Conservation (phyloP, 1,140 invertebrate species). For the Amyelois transitella region DNA sequence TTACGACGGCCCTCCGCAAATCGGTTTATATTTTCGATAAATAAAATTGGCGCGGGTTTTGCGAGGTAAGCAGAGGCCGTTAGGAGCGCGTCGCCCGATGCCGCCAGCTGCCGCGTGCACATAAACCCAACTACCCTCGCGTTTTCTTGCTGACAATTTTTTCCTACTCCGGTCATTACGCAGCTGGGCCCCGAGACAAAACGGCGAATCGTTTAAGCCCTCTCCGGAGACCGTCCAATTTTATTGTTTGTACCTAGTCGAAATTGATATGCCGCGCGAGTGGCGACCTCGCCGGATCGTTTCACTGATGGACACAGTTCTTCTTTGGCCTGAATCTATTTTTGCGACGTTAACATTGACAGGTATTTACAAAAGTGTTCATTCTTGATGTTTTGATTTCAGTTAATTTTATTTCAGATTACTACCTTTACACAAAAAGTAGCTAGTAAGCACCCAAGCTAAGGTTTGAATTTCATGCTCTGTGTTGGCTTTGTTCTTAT, state of each 20-base stretch:
- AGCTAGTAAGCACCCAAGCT: too few relatives aligned
- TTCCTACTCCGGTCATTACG: conserved; percentile 70
- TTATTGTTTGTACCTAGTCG: conserved; percentile 71
- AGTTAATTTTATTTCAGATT: too few relatives aligned
- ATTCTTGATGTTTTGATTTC: neutral
- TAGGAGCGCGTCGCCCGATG: conserved; percentile 54
- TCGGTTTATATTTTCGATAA: conserved; percentile 74
- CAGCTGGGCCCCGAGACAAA: conserved; percentile 72
- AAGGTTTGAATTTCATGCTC: too few relatives aligned
- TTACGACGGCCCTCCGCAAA: conserved; percentile 68
- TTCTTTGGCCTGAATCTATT: conserved; percentile 30
- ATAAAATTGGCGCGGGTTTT: conserved; percentile 73
- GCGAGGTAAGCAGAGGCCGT: conserved; percentile 72
- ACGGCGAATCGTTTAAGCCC: conserved; percentile 74
- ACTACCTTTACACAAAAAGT: too few relatives aligned
- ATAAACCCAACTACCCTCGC: conserved; percentile 70
- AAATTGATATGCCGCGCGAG: conserved; percentile 71
- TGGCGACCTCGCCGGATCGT: conserved; percentile 33
- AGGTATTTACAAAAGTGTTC: neutral
- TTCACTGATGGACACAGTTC: conserved; percentile 25
- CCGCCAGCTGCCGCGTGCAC: conserved; percentile 64
- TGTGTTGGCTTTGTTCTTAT: too few relatives aligned
- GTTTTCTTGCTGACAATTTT: conserved; percentile 74
- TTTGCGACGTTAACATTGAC: conserved; percentile 23
- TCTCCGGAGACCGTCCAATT: conserved; percentile 71